These are phyloP conservation scores for Meriones unguiculatus DNA, from an alignment of 2,113 vertebrate genomes.

Conservation along the genomic window DNA sequence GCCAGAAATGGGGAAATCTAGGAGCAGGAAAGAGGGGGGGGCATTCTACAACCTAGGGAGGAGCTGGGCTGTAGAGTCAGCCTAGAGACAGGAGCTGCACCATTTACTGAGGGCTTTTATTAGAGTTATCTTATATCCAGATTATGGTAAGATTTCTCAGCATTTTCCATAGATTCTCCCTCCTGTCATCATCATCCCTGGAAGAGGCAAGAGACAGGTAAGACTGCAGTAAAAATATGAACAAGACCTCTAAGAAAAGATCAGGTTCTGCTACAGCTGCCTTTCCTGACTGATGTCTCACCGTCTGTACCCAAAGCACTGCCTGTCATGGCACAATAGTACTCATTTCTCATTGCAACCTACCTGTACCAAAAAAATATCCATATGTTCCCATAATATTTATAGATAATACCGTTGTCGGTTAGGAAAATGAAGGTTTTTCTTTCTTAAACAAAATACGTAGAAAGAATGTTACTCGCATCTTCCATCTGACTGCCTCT, in stretches of 20 bases:
- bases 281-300: background rate
- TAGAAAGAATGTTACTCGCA: conserved; percentile 62
- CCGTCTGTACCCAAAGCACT: background rate
- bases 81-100: background rate
- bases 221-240: background rate
- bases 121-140: background rate
- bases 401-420: conserved; percentile 61
- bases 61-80: background rate
- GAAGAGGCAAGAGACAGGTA: background rate
- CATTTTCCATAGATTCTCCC: background rate
- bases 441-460: conserved; percentile 55
- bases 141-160: background rate
- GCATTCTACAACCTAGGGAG: background rate
- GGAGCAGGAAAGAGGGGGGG: background rate
- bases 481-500: conserved; percentile 44
- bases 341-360: conserved; percentile 57
- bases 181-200: background rate
- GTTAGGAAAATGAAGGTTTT: conserved; percentile 57
- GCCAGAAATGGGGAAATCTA: background rate
- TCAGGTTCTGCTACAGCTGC: background rate
- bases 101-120: background rate
- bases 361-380: conserved; percentile 56
- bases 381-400: conserved; percentile 69
- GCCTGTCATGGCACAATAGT: background rate
- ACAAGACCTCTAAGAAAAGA: background rate